Percentiles rank a stretch among this genome's conserved stretches.
Evolutionary conservation across 2,113 vertebrate genomes (phyloP).

Genomic region (Philantomba maxwellii): DNA sequence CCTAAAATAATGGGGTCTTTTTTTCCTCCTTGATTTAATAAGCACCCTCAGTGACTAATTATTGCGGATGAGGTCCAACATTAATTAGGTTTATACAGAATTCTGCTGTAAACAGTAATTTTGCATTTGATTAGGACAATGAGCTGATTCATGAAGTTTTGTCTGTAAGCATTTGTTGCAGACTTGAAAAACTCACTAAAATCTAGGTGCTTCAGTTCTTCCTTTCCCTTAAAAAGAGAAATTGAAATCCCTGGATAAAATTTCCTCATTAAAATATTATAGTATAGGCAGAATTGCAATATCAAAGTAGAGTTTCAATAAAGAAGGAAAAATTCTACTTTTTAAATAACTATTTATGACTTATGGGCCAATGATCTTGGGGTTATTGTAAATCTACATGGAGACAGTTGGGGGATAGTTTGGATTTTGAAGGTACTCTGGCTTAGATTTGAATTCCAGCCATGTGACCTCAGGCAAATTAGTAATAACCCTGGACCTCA

Average conservation of each 20-base stretch:
- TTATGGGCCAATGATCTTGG: not conserved
- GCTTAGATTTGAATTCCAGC: not conserved
- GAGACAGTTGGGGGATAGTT: not conserved
- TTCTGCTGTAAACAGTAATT: not conserved
- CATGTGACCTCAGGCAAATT: not conserved
- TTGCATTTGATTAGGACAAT: not conserved
- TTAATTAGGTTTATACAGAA: not conserved
- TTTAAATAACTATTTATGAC: not conserved
- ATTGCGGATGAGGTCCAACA: not conserved
- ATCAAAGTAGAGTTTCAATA: not conserved
- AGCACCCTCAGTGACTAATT: not conserved
- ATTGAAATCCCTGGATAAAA: not conserved
- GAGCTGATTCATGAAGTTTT: slow-evolving; percentile 19
- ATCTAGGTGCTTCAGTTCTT: not conserved
- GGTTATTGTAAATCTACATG: not conserved
- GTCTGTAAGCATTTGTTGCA: not conserved
- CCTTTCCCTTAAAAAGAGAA: not conserved
- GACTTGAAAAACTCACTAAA: not conserved
- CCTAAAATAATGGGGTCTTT: not conserved
- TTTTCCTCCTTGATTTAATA: not conserved
- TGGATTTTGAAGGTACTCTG: not conserved
- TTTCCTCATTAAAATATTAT: not conserved
- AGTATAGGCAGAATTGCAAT: not conserved
- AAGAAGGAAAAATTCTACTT: not conserved
- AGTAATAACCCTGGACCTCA: not conserved